Evolutionary conservation across 2,888 invertebrate species (phyloP), one percentile per base, ranked within the genome.

Genomic region (Cynaeus angustus): DNA sequence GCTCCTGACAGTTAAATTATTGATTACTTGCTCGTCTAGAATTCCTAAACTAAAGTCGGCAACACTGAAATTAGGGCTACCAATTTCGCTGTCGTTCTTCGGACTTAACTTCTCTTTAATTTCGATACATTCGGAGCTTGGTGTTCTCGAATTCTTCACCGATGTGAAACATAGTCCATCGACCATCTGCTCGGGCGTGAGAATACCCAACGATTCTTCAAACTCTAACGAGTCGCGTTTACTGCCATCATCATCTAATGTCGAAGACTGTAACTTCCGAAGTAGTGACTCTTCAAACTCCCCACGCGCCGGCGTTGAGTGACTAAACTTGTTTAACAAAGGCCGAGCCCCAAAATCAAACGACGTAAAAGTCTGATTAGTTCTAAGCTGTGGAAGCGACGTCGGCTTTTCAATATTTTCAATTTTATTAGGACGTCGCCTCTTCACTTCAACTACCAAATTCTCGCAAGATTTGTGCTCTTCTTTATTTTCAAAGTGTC

Each of bases 121-220:
- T 50, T 59, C 59, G 1, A 81, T 74, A 67, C 82, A 82, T 84
- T 89, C 89, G 52, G 88, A 88, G 71, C 88, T 88, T 70, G 88
- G 88, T 59, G 88, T 88, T 77, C 88, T 86, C 4, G 72, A 72
- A 7, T 76, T 77, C 37, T 58, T 70, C 30, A 76, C 69, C 33
- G 67, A 61, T 33, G 52, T 61, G 64, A 80, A 78, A 45, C 67
- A 74, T 73, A 89, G 87, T 79, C 89, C 89, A 79, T 90, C 90
- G 76, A 89, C 92, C 94, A 96, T 95, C 85, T 95, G 95, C 85
- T 95, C 94, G 0, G 95, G 95, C 7, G 95, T 95, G 72, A 96
- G 86, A 78, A 96, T 95, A 3, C 95, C 95, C 76, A 95, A 86
- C 78, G 94, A 72, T 82, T 96, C 95, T 80, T 95, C 91, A 80